These are phyloP conservation scores for Podarcis cretensis DNA, from an alignment of 2,113 vertebrate species.

Conservation along the genomic window DNA sequence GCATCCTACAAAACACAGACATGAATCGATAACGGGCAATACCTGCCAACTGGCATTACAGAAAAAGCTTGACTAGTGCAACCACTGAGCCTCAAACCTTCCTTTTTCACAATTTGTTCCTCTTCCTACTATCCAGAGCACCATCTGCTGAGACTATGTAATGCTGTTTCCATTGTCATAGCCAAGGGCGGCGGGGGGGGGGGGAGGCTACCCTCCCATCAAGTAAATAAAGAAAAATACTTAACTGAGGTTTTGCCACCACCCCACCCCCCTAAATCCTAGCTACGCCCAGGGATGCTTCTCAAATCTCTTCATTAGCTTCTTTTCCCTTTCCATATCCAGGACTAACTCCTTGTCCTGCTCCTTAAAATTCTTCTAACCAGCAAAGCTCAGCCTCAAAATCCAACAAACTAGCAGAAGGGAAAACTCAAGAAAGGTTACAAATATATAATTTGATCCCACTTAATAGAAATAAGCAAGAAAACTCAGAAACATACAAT, in stretches of 20 bases:
- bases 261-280: too few species aligned
- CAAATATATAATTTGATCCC: neutral
- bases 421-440: neutral
- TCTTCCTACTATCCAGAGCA: neutral
- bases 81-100: neutral
- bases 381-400: neutral
- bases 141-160: neutral
- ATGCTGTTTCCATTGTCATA: too few species aligned
- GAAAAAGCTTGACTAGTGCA: slow-evolving; percentile 9
- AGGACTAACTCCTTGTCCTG: neutral
- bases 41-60: neutral
- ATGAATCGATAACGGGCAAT: slow-evolving; percentile 34
- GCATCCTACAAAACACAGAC: slow-evolving; percentile 73
- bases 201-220: too few species aligned
- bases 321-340: neutral
- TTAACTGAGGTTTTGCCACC: too few species aligned
- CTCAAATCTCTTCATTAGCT: neutral
- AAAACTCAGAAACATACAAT: neutral
- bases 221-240: too few species aligned
- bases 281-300: neutral
- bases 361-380: neutral
- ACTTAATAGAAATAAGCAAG: neutral
- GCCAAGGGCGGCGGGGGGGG: too few species aligned
- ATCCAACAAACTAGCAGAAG: neutral
- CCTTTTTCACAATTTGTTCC: neutral